Evolutionary conservation across 2,113 vertebrate genomes (phyloP), one percentile per base, ranked within the genome.

Genomic region (Dasyurus viverrinus): DNA sequence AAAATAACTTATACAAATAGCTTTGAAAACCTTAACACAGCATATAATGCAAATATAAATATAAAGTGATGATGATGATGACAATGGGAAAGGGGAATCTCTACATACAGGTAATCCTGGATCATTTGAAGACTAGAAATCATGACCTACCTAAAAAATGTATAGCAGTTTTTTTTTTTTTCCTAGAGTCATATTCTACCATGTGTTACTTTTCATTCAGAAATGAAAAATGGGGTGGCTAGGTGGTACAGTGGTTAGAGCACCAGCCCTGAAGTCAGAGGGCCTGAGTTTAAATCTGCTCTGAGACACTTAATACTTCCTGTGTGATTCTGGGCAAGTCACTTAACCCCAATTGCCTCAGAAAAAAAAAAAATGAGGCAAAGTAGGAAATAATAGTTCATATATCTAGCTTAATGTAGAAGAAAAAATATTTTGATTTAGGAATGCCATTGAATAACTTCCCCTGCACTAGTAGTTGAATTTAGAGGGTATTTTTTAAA

Each of bases 401-500:
- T 84, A 42, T 42, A 84, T 84, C 68, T 84, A 42, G n/a, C 19
- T 76, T 22, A 76, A 76, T n/a, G 36, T 76, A 23, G 7, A 19
- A 6, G 6, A 42, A 16, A n/a, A 42, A 84, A 76, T n/a, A 42
- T 84, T 42, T 76, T 76, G 36, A 42, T 42, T 84, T 84, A 19
- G 1, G 16, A 84, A 10, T 42, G n/a, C 19, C 36, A 42, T 23
- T 8, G 68, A 7, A 42, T 84, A 84, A 42, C 2, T 84, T 1
- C 0, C 55, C 24, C 90, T 92, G 19, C 53, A 48, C 30, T 42
- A 52, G 25, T 42, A 93, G 68, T 84, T 93, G 46, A 90, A 92
- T 1, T 53, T 30, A 89, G 92, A 92, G 16, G 46, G 19, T 30
- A 53, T 84, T 95, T 94, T 94, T 90, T 8, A 57, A 93, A 16